phyloP scores from a whole-genome alignment of 2,888 invertebrate species.

The Dimorphilus gyrociliatus region DNA sequence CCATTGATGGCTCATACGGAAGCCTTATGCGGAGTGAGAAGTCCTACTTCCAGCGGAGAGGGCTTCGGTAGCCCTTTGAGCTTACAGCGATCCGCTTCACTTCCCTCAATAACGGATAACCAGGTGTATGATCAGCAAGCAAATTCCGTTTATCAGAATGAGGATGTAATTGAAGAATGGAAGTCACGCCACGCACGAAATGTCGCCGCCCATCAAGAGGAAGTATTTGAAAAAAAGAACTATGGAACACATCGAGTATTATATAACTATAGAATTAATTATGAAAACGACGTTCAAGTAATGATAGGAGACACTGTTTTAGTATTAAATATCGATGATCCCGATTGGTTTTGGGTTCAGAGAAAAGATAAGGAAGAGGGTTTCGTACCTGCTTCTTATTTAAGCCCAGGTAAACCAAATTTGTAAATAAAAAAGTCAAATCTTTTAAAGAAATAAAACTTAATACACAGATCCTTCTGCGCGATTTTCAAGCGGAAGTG shows the following conservation, averaged over 20 bases:
- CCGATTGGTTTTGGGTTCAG: conserved; percentile 92
- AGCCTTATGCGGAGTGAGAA: too few species aligned
- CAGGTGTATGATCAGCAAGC: conserved; percentile 40
- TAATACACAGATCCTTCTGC: too few species aligned
- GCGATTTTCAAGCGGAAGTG: too few species aligned
- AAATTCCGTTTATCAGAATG: conserved; percentile 1
- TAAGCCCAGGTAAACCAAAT: too few species aligned
- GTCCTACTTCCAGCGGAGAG: too few species aligned
- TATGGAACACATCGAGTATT: conserved; percentile 77
- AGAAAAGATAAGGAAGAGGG: conserved; percentile 82
- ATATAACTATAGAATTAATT: conserved; percentile 76
- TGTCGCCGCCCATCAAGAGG: conserved; percentile 1
- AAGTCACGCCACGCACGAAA: background rate
- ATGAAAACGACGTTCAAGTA: conserved; percentile 84
- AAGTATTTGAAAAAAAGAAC: conserved; percentile 48
- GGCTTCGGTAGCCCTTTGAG: too few species aligned
- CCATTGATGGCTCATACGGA: too few species aligned
- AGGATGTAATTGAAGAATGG: conserved; percentile 1
- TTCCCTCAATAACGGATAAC: conserved; percentile 47
- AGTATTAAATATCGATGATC: conserved; percentile 78
- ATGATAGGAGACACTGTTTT: conserved; percentile 89
- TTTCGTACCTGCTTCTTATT: conserved; percentile 82
- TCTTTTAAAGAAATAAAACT: too few species aligned
- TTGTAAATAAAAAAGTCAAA: too few species aligned
- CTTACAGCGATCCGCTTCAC: background rate